Conservation (phyloP, 2,888 invertebrate genomes). For the Ochropleura leucogaster region DNA sequence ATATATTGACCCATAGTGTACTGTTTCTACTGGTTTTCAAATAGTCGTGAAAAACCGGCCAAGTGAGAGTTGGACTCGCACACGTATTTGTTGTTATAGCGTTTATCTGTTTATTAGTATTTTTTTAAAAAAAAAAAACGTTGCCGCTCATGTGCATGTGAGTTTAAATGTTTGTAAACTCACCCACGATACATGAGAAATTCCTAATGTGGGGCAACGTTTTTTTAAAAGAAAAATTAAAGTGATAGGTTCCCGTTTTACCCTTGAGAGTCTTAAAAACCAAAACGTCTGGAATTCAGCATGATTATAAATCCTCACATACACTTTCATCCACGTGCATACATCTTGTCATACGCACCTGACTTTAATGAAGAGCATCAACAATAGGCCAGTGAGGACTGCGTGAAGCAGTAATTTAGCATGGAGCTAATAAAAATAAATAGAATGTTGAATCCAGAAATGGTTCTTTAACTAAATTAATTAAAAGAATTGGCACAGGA, state of each 20-base stretch:
- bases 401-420: not conserved
- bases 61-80: too few relatives aligned
- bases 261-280: too few relatives aligned
- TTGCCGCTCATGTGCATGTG: too few relatives aligned
- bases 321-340: not conserved
- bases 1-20: conserved; percentile 27
- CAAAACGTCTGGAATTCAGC: not conserved
- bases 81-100: too few relatives aligned
- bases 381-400: not conserved
- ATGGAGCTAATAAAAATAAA: conserved; percentile 21
- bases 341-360: not conserved
- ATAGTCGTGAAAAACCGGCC: not conserved
- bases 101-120: too few relatives aligned
- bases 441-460: not conserved
- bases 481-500: conserved; percentile 5
- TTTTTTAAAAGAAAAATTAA: too few relatives aligned
- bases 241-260: too few relatives aligned
- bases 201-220: too few relatives aligned
- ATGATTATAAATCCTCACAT: not conserved
- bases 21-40: not conserved
- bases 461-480: conserved; percentile 11
- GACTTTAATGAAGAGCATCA: not conserved
- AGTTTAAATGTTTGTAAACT: too few relatives aligned
- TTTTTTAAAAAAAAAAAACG: too few relatives aligned
- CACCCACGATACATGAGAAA: too few relatives aligned